These are phyloP conservation scores for Diglossa cyanea DNA, from an alignment of 2,797 vertebrate genomes.

Conservation along the genomic window DNA sequence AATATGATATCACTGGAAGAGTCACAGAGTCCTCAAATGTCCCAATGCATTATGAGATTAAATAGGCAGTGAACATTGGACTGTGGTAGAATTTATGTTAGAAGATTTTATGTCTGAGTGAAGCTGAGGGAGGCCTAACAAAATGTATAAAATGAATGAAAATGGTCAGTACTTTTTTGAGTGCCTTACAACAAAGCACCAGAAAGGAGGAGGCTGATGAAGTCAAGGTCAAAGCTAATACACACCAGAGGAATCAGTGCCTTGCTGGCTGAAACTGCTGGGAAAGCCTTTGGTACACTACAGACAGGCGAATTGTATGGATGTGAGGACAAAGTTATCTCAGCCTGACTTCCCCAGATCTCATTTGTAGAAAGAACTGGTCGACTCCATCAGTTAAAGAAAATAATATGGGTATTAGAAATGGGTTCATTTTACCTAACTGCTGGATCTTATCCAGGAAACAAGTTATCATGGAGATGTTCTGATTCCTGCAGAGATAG, in stretches of 20 bases:
- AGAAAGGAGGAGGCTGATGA: not conserved
- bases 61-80: not conserved
- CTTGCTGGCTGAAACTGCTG: not conserved
- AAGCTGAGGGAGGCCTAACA: not conserved
- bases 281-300: not conserved
- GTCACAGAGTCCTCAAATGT: not conserved
- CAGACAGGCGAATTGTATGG: rapidly evolving
- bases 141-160: not conserved
- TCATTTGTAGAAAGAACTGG: rapidly evolving
- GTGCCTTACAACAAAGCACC: not conserved
- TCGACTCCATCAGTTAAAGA: not conserved
- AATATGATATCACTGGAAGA: not conserved
- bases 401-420: not conserved
- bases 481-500: not conserved
- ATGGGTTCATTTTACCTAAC: not conserved
- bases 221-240: not conserved
- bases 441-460: not conserved
- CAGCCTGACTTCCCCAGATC: not conserved
- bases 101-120: not conserved
- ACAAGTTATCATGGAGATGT: not conserved
- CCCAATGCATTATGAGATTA: not conserved
- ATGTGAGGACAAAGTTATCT: not conserved
- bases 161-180: not conserved
- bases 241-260: not conserved
- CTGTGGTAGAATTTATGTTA: not conserved